Base-by-base conservation (phyloP, 2,113 vertebrate species). In the Tragelaphus buxtoni region DNA sequence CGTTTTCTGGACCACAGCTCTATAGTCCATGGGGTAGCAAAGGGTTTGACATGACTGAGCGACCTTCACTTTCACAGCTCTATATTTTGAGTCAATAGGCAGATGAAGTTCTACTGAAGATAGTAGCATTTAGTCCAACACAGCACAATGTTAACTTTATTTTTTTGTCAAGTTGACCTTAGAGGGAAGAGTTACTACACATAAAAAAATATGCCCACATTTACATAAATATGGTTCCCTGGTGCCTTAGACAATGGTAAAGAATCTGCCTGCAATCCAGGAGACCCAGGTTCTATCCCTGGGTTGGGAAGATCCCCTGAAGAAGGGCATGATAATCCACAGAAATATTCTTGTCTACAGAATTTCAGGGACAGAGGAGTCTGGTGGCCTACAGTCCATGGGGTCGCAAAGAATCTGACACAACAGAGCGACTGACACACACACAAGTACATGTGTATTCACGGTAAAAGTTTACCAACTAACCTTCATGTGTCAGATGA, bases 151-250 rank as follows among this genome's bases (percentile, higher is more conserved):
- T 45, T 72, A 88, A 42, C 20, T 11, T 17, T 42, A 42, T 42
- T 89, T 82, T n/a, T 56, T 56, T 24, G 63, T 51, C 42, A 88
- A 90, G 76, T 11, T 95, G 79, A 49, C 55, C 82, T 94, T 63
- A n/a, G 11, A 91, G 85, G 3, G 14, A 55, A 81, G n/a, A 84
- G 49, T 58, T 26, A 69, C 2, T 86, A 32, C 2, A 80, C 42
- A 35, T 39, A 74, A 80, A 87, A 82, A 69, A 92, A 42, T 7
- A 39, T 10, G 80, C 7, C 18, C 12, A 94, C 6, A 61, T n/a
- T 89, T 80, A 82, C 32, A 77, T 49, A 79, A 85, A 83, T 39
- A 80, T 69, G n/a, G 18, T 22, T 69, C 9, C 1, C n/a, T 35
- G n/a, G 63, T 69, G 63, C 9, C 63, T 69, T n/a, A 35, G 63